Evolutionary conservation across 2,797 vertebrate genomes (phyloP).

Genomic region (Picus viridis): DNA sequence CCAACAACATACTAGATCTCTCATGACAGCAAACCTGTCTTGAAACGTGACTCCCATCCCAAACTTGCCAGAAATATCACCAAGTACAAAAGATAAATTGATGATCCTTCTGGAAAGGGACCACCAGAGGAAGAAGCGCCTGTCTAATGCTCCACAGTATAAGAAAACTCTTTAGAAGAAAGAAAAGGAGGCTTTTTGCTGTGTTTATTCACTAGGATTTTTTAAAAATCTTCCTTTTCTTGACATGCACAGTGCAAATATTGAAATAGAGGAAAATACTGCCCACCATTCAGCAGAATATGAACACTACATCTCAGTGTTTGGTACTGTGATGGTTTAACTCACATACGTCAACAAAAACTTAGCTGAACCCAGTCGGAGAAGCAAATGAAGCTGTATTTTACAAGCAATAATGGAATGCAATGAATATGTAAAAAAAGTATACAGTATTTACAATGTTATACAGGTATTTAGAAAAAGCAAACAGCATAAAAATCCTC

Average conservation of each 20-base stretch:
- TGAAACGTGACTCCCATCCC: slow-evolving; percentile 61
- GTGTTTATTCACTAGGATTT: slow-evolving; percentile 8
- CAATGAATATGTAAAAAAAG: no score
- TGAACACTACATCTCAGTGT: not conserved
- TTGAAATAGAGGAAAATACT: slow-evolving; percentile 11
- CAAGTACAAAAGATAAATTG: slow-evolving; percentile 65
- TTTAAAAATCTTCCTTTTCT: slow-evolving; percentile 26
- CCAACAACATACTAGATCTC: slow-evolving; percentile 51
- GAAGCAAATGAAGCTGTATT: no score
- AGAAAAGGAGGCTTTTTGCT: slow-evolving; percentile 34
- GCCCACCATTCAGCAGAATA: not conserved
- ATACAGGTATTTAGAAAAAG: no score
- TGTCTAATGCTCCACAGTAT: slow-evolving; percentile 19
- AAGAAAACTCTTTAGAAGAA: slow-evolving; percentile 29
- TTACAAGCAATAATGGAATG: no score
- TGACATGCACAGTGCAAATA: slow-evolving; percentile 49
- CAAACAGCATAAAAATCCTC: no score
- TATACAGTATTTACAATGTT: no score
- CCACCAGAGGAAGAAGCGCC: slow-evolving; percentile 25
- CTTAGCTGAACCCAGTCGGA: no score
- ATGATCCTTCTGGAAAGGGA: slow-evolving; percentile 56
- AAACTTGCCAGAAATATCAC: slow-evolving; percentile 25
- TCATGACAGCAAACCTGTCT: slow-evolving; percentile 55
- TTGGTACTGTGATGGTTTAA: not conserved
- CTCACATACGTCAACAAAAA: no score